Percentiles rank a stretch among this genome's conserved stretches.
Conservation (phyloP, 1,140 invertebrate genomes). For the Pinna nobilis region DNA sequence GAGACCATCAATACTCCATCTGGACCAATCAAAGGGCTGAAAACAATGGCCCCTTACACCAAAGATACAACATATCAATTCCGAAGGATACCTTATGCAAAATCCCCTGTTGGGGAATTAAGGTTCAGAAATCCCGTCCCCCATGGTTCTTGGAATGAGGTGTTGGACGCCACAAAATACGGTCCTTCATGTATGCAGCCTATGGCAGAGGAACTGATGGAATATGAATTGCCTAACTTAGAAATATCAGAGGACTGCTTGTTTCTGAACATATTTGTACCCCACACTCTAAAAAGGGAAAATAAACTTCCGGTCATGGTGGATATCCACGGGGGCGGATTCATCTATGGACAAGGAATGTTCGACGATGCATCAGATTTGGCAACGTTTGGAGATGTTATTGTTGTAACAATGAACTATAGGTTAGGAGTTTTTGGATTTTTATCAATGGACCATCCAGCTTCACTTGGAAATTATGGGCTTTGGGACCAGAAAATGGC, state of each 20-base stretch:
- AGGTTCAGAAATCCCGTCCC: constrained; percentile 46
- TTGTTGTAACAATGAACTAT: constrained; percentile 77
- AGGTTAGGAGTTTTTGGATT: constrained; percentile 74
- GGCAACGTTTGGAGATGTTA: constrained; percentile 69
- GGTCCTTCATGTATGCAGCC: constrained; percentile 39
- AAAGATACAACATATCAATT: constrained; percentile 14
- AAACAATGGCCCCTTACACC: neutral
- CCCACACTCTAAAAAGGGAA: neutral
- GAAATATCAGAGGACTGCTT: constrained; percentile 47
- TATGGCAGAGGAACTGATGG: neutral
- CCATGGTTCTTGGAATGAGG: constrained; percentile 18
- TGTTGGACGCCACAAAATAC: constrained; percentile 28
- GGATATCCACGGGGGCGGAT: constrained; percentile 59
- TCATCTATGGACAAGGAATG: constrained; percentile 36
- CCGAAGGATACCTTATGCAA: constrained; percentile 49
- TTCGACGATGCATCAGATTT: constrained; percentile 57
- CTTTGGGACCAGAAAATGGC: constrained; percentile 92
- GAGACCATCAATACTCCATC: neutral
- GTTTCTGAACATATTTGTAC: constrained; percentile 39
- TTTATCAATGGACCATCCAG: constrained; percentile 39
- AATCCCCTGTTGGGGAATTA: constrained; percentile 48
- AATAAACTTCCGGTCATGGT: constrained; percentile 45
- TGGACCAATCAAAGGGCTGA: neutral
- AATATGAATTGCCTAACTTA: neutral
- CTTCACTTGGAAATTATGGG: constrained; percentile 77